Evolutionary conservation across 2,113 vertebrate genomes (phyloP), one percentile per base, ranked within the genome.

Genomic region (Hippocampus abdominalis): DNA sequence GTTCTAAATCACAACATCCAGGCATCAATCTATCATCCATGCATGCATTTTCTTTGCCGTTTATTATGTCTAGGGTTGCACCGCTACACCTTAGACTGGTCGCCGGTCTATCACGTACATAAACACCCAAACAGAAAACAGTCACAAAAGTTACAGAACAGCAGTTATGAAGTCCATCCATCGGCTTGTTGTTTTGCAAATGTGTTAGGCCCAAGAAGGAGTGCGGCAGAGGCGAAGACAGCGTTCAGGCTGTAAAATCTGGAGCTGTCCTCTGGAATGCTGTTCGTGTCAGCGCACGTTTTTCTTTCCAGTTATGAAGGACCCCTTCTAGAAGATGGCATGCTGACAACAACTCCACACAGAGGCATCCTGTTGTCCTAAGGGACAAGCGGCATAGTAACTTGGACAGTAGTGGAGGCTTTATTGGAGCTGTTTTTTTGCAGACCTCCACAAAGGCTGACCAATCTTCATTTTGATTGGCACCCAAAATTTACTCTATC

Each of bases 271-370:
- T 78, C 86, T 90, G 90, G 89, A 91, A 93, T 93, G 90, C 80
- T 64, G 70, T 69, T 89, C 90, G 3, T 92, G 92, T 93, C 86
- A 48, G 90, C 88, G 89, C 91, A 86, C 57, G 92, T 81, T 81
- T 82, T 78, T 75, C 81, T 76, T 81, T 83, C 74, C 70, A 72
- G 81, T 90, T 90, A 90, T 89, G 89, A 91, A 93, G 90, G 91
- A 92, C 91, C 91, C 92, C 89, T 90, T 75, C 81, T 83, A 88
- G 72, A 80, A 79, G 78, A 76, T 83, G 77, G 82, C 78, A 78
- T 64, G 73, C 72, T 64, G 83, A 82, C 86, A 85, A 32, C 81
- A 84, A 32, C 81, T 78, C 69, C 57, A 32, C 12, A 54, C 56
- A 42, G 54, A 70, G 44, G 69, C 68, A 20, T 69, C 69, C 82